These are phyloP conservation scores for Lateolabrax maculatus DNA, from an alignment of 2,797 vertebrate genomes.

Conservation along the genomic window DNA sequence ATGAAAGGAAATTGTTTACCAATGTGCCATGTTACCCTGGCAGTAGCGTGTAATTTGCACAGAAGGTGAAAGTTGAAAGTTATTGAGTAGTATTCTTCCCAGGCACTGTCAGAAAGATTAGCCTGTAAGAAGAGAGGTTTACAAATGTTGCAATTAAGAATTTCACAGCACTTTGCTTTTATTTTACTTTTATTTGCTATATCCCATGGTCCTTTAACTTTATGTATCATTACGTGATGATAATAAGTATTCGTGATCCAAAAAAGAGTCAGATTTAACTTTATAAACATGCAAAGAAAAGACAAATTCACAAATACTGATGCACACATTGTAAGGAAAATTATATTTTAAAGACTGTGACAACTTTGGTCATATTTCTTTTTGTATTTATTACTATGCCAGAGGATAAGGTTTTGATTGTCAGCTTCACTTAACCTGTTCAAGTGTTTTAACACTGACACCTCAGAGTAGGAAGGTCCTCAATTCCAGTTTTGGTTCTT, in stretches of 20 bases:
- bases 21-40: slow-evolving; percentile 29
- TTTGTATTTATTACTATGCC: not conserved
- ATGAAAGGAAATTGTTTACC: slow-evolving; percentile 59
- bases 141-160: not conserved
- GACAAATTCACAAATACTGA: not conserved
- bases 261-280: slow-evolving; percentile 2
- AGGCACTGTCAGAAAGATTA: slow-evolving; percentile 16
- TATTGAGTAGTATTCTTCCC: slow-evolving; percentile 19
- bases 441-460: not conserved
- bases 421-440: not conserved
- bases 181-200: slow-evolving; percentile 12
- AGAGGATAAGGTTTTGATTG: not conserved
- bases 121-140: not conserved
- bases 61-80: slow-evolving; percentile 48
- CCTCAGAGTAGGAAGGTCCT: not conserved
- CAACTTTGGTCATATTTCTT: not conserved
- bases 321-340: not conserved
- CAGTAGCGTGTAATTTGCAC: slow-evolving; percentile 30
- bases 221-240: not conserved
- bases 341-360: too few relatives aligned
- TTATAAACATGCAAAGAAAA: not conserved
- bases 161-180: slow-evolving; percentile 12
- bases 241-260: not conserved
- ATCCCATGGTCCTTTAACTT: slow-evolving; percentile 5
- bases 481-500: not conserved